These are phyloP conservation scores for Dasyprocta punctata DNA, from an alignment of 2,113 vertebrate genomes.

Conservation along the genomic window DNA sequence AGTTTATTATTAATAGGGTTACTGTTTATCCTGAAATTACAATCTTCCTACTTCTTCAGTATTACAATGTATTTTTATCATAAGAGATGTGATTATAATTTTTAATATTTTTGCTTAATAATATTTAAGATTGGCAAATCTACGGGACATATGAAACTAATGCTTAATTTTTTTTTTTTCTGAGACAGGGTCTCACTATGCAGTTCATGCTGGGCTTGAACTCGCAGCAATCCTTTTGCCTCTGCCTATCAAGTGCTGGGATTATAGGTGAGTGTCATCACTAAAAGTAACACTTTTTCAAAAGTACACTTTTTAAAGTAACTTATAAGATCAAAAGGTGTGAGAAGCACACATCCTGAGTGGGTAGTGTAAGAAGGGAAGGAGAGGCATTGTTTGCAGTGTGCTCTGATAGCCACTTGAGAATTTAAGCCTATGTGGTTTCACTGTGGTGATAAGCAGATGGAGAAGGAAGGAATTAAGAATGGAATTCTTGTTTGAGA, in stretches of 20 bases:
- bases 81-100: not conserved
- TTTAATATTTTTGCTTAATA: conserved; percentile 39
- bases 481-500: not conserved
- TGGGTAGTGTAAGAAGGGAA: not conserved
- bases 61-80: not conserved
- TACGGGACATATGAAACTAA: not conserved
- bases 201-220: not conserved
- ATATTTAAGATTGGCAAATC: not conserved
- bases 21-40: conserved; percentile 15
- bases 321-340: not conserved
- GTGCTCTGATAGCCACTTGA: not conserved
- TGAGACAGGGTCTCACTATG: not conserved
- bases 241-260: not conserved
- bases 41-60: not conserved
- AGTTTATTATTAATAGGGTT: conserved; percentile 2
- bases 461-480: not conserved
- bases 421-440: not conserved
- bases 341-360: not conserved
- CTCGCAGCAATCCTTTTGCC: not conserved
- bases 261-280: not conserved
- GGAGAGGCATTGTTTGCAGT: not conserved
- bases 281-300: not conserved
- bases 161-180: not conserved
- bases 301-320: not conserved
- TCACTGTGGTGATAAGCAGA: not conserved